A percentile compares a stretch with the other conserved stretches of the same genome.
Conservation (phyloP, 1,140 invertebrate genomes). For the Sinella curviseta region DNA sequence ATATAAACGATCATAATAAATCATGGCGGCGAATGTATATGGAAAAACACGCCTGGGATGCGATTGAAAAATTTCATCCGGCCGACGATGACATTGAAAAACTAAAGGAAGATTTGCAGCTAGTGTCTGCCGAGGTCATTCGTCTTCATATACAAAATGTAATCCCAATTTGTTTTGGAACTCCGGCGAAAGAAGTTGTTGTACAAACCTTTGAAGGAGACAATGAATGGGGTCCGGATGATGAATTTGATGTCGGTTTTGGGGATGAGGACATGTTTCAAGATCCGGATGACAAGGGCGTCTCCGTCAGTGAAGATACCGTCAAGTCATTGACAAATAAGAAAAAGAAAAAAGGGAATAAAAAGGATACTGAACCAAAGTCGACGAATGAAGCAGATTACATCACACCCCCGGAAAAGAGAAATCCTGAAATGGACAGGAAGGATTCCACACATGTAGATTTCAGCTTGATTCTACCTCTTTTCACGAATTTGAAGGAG, state of each 20-base stretch:
- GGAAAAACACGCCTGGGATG: slow-evolving; percentile 32
- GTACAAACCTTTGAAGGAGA: neutral
- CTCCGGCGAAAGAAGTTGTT: slow-evolving; percentile 16
- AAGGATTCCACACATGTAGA: slow-evolving; percentile 39
- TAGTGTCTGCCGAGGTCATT: neutral
- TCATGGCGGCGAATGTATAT: slow-evolving; percentile 34
- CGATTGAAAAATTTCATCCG: slow-evolving; percentile 44
- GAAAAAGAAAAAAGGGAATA: neutral
- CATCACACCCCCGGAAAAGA: neutral
- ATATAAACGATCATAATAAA: slow-evolving; percentile 23
- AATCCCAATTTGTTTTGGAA: slow-evolving; percentile 22
- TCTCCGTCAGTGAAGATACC: neutral
- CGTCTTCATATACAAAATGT: slow-evolving; percentile 3
- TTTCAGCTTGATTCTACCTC: slow-evolving; percentile 37
- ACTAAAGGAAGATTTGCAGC: slow-evolving; percentile 24
- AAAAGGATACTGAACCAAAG: neutral
- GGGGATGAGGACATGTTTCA: neutral
- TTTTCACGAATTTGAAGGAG: slow-evolving; percentile 19
- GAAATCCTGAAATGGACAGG: slow-evolving; percentile 3
- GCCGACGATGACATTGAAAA: slow-evolving; percentile 25
- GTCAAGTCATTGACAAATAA: neutral
- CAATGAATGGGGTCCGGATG: neutral
- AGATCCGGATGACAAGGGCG: neutral
- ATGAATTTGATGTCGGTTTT: neutral
- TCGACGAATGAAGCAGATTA: neutral